phyloP scores from a whole-genome alignment of 2,888 invertebrate genomes.

The Andrena minutula region DNA sequence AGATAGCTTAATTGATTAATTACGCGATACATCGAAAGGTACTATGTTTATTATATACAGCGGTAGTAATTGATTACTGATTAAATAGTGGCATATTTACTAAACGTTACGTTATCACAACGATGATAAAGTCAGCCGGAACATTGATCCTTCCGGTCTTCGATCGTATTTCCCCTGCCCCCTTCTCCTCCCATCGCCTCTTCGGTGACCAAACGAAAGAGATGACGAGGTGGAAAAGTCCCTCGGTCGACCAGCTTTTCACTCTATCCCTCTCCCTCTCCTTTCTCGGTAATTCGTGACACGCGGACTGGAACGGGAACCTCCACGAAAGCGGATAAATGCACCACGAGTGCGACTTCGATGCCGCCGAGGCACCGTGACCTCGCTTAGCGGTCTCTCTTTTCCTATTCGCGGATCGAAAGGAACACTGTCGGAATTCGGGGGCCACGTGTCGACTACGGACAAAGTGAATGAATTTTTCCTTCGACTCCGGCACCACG shows the following conservation, averaged over 20 bases:
- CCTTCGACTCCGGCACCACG: conserved; percentile 39
- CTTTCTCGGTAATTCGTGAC: conserved; percentile 5
- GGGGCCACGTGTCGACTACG: conserved; percentile 7
- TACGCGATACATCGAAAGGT: conserved; percentile 82
- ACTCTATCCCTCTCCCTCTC: too few relatives aligned
- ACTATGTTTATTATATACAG: conserved; percentile 81
- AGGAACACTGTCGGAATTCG: conserved; percentile 26
- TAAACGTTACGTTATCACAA: conserved; percentile 84
- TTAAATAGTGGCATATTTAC: conserved; percentile 83
- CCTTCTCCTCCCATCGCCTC: not conserved
- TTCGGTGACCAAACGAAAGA: not conserved
- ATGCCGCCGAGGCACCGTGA: not conserved
- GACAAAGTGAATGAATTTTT: conserved; percentile 34
- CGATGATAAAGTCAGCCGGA: conserved; percentile 81
- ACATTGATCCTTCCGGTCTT: conserved; percentile 48
- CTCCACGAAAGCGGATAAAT: not conserved
- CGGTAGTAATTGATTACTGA: conserved; percentile 83
- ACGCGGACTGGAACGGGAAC: conserved; percentile 30
- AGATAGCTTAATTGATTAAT: conserved; percentile 73
- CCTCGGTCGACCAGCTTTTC: conserved; percentile 47
- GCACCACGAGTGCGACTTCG: not conserved
- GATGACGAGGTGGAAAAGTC: not conserved
- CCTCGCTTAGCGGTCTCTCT: not conserved
- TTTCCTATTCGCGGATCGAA: not conserved
- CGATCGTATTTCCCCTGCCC: conserved; percentile 40